Conservation (phyloP, 2,888 invertebrate genomes). For the Ganaspis brasiliensis region DNA sequence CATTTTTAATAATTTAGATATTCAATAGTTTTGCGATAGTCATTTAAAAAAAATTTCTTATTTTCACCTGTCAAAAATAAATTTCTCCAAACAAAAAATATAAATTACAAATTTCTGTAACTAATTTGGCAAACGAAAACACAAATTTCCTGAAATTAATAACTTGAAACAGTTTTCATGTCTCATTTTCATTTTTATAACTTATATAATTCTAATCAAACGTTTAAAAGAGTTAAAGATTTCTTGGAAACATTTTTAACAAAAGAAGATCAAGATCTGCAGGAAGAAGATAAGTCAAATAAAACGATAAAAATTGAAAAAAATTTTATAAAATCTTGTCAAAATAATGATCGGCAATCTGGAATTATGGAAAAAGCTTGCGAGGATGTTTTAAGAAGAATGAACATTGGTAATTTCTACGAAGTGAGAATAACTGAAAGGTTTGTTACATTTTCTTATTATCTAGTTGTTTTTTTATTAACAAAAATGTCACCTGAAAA, state of each 20-base stretch:
- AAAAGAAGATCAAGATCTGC: slow-evolving; percentile 26
- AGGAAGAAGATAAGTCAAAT: not conserved
- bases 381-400: slow-evolving; percentile 25
- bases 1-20: no score
- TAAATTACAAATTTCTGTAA: not conserved
- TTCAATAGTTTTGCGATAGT: not conserved
- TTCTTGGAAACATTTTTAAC: slow-evolving; percentile 3
- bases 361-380: slow-evolving; percentile 29
- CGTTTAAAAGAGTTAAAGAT: not conserved
- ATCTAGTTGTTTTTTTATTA: no score
- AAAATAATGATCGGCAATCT: slow-evolving; percentile 14
- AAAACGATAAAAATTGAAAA: slow-evolving; percentile 11
- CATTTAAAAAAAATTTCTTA: slow-evolving; percentile 9
- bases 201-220: not conserved
- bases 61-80: no score
- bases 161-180: not conserved
- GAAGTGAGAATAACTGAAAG: slow-evolving; percentile 12
- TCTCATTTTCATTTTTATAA: not conserved
- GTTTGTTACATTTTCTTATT: not conserved
- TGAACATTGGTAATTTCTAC: slow-evolving; percentile 12
- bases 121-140: no score
- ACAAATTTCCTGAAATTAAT: not conserved
- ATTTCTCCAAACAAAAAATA: slow-evolving; percentile 9
- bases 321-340: not conserved
- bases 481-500: no score